Base-by-base conservation (phyloP, 1,140 invertebrate species). In the Leptopilina boulardi region DNA sequence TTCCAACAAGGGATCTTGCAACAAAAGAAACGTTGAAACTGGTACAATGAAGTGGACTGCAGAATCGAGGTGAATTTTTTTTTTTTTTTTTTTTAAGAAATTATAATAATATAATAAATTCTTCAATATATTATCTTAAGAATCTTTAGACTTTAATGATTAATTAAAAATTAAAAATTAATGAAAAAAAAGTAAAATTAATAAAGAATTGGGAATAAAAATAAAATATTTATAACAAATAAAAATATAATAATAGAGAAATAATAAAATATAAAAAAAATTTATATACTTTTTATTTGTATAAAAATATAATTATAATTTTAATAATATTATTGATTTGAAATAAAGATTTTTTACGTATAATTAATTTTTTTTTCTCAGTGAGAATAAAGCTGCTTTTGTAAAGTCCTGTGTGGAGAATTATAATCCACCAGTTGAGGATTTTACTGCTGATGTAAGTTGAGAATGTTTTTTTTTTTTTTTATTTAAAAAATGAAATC, bases 381-480 rank as follows among this genome's bases (percentile, higher is more conserved):
- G 59, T 30, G 59, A 66, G 26, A 66, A 30, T 8, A 34, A 66
- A 66, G 59, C 59, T n/a, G 21, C 59, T 15, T 66, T 66, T 30
- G 59, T 13, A 66, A 66, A 66, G 23, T 13, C 23, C 2, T 30
- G 59, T 66, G 13, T 30, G 11, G 59, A 66, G 1, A 66, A 66
- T 51, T 51, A 51, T 4, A n/a, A 15, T 66, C 21, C 59, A 15
- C 59, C 59, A n/a, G 26, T 13, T 30, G 59, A 66, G n/a, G 23
- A 15, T 34, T 66, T 30, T 13, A 66, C 59, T 30, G 59, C 23
- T 8, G 59, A 66, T 66, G 59, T 66, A n/a, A 66, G 59, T 66
- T 51, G 3, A 18, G n/a, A n/a, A n/a, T n/a, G 1, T 47, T 47
- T 13, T 47, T 13, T 13, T 47, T 6, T 47, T 47, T 47, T n/a